Base-by-base conservation (phyloP, 2,797 vertebrate species). In the Macroramphosus scolopax region DNA sequence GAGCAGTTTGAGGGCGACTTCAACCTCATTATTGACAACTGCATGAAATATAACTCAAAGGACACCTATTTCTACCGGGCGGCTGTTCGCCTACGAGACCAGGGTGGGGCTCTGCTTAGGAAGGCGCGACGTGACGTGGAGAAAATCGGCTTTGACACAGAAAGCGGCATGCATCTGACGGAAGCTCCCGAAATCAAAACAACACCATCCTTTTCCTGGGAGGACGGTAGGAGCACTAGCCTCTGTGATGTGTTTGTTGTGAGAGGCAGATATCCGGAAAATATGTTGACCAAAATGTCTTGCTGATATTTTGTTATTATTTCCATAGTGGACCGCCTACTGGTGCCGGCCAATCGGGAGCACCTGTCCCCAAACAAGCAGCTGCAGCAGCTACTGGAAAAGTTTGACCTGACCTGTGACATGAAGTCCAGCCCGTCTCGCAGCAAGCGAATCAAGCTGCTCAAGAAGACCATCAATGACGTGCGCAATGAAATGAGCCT, bases 31-130 rank as follows among this genome's bases (percentile, higher is more conserved):
- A 60, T 97, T 60, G 90, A 93, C 66, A 99, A 98, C 69, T 98
- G 96, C 85, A 92, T 98, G 94, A 96, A 95, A 75, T 99, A 99
- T 75, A 99, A 99, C 77, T 93, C 93, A 49, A 98, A 96, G 84
- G 96, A 98, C 82, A 97, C 95, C 0, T 94, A 95, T 80, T 99
- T 99, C 72, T 93, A 95, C 79, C 90, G 96, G 51, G 93, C 94
- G 5, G 96, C 94, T 0, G 87, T 94, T 51, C 87, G 95, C 39
- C 89, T 98, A 74, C 87, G 95, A 24, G 96, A 99, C 85, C 95
- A 95, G 87, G 96, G 96, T 4, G 96, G 96, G 9, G 91, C 85
- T 17, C 80, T 99, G 75, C 91, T 98, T 37, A 88, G 96, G 69
- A 95, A 95, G 87, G 90, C 94, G 26, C 88, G 91, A 30, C 86